Evolutionary conservation across 2,888 invertebrate genomes (phyloP), one percentile per base, ranked within the genome.

Genomic region (Lampropteryx suffumata): DNA sequence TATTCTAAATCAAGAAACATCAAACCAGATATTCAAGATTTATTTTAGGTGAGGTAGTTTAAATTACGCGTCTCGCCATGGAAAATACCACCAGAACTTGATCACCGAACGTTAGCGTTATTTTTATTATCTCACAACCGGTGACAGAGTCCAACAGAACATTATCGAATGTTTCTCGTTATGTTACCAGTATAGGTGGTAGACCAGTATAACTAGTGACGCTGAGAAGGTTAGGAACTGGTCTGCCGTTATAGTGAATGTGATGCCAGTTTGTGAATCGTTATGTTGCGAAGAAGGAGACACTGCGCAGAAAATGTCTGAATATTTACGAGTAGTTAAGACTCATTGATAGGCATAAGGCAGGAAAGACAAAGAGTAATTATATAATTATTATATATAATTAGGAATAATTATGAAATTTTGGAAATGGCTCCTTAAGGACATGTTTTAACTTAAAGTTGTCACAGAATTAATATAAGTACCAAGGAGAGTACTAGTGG

Each of bases 121-220:
- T n/a, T n/a, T n/a, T n/a, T n/a, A n/a, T n/a, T n/a, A 12, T 8
- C 24, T 17, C 6, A 29, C 10, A 35, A 35, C 29, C 26, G 30
- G 40, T 30, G 13, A 11, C 12, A 34, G 8, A 30, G 30, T 28
- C 9, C 5, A 30, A 49, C 17, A 2, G 46, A 44, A 32, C 34
- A 32, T 40, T 48, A 36, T 33, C 6, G 53, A 47, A 55, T 54
- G 45, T 28, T 49, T 53, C 1, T 56, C 62, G 57, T 59, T 61
- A 54, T 60, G 55, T 46, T 35, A 63, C 59, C 36, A 51, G 46
- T 56, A 48, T 26, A 54, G 59, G 64, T 54, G 56, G 65, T 57
- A 44, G 36, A 63, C 59, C 34, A 50, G 48, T 57, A 48, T 24
- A 54, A 61, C 66, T 52, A 55, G 65, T 41, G 32, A 41, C 29